Conservation (phyloP, 2,888 invertebrate genomes). For the Lepidochrysops patricia region DNA sequence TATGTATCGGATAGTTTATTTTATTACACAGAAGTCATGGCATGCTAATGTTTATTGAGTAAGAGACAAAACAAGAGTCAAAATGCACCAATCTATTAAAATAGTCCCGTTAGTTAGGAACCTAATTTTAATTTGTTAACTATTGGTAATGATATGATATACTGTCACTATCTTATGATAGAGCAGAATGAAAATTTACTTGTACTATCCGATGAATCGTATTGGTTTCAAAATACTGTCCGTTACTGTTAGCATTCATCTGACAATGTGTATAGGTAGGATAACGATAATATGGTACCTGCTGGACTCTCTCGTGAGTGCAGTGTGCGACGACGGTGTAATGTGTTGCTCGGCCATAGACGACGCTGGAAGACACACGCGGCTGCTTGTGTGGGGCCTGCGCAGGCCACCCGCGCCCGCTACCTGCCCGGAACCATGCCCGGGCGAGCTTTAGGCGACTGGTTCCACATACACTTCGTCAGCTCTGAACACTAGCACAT, state of each 20-base stretch:
- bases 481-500: conserved; percentile 34
- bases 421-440: conserved; percentile 75
- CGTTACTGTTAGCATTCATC: neutral
- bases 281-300: conserved; percentile 41
- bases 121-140: too few species aligned
- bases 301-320: conserved; percentile 80
- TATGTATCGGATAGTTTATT: too few species aligned
- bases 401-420: conserved; percentile 74
- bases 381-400: conserved; percentile 72
- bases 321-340: conserved; percentile 82
- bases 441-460: conserved; percentile 59
- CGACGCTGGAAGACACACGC: conserved; percentile 84
- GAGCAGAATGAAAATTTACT: too few species aligned
- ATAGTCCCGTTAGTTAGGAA: too few species aligned
- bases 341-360: conserved; percentile 94
- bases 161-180: too few species aligned
- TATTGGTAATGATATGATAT: too few species aligned
- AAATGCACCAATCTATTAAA: too few species aligned
- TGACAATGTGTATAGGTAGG: neutral
- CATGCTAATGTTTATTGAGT: too few species aligned
- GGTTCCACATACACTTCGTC: conserved; percentile 53
- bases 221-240: neutral
- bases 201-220: neutral
- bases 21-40: too few species aligned
- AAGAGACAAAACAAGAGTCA: too few species aligned